Conservation (phyloP, 2,888 invertebrate species). For the Calameuta filiformis region DNA sequence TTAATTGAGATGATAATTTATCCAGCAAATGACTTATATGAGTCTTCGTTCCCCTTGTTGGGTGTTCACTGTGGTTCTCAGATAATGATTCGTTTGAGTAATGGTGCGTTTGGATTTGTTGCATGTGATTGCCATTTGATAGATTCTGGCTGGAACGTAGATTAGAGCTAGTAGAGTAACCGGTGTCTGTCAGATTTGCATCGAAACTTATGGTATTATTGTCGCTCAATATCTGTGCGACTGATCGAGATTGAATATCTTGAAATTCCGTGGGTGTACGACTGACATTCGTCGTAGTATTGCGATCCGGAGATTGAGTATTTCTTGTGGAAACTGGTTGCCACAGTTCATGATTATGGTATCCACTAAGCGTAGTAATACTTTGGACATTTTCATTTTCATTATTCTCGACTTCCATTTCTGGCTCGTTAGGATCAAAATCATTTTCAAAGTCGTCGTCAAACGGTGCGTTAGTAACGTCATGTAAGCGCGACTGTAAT, state of each 20-base stretch:
- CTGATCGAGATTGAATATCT: neutral
- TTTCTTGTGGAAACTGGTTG: conserved; percentile 18
- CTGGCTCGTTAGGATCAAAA: conserved; percentile 57
- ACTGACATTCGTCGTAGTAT: conserved; percentile 12
- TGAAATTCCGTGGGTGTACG: conserved; percentile 10
- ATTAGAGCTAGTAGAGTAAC: conserved; percentile 37
- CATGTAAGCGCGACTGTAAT: conserved; percentile 69
- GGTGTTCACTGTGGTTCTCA: conserved; percentile 31
- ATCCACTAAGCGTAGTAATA: conserved; percentile 12
- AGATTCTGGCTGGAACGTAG: conserved; percentile 25
- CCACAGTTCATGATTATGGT: conserved; percentile 11
- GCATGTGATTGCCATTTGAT: conserved; percentile 23
- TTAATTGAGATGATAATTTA: conserved; percentile 49
- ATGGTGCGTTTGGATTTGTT: neutral
- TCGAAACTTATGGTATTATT: conserved; percentile 27
- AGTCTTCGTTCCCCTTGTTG: conserved; percentile 49
- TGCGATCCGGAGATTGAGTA: conserved; percentile 14
- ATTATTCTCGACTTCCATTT: conserved; percentile 40
- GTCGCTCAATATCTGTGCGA: conserved; percentile 12
- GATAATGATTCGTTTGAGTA: conserved; percentile 19
- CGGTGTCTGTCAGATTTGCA: conserved; percentile 34
- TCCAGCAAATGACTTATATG: conserved; percentile 58
- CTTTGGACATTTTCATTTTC: conserved; percentile 30
- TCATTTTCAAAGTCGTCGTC: conserved; percentile 72
- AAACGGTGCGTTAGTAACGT: conserved; percentile 70